Conservation (phyloP, 1,140 invertebrate genomes). For the Globodera rostochiensis region DNA sequence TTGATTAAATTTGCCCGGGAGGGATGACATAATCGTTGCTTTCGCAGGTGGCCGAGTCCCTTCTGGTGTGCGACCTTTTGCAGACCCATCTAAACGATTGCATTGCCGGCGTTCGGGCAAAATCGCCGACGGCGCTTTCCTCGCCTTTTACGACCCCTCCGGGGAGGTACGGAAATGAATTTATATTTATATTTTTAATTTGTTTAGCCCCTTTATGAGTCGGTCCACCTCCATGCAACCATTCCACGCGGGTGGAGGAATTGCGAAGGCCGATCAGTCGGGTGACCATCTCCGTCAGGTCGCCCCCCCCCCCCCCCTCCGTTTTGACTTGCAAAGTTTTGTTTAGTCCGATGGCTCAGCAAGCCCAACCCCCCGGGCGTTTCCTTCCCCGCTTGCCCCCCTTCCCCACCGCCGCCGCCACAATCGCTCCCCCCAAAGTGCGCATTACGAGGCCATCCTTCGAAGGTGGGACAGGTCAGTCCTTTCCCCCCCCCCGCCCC, state of each 20-base stretch:
- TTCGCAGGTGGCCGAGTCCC: constrained; percentile 38
- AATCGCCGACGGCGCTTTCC: constrained; percentile 44
- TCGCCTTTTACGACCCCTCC: constrained; percentile 39
- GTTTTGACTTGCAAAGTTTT: neutral
- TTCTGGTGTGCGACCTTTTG: constrained; percentile 50
- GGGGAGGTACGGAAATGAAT: neutral
- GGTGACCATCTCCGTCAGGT: constrained; percentile 24
- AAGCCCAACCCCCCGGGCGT: neutral
- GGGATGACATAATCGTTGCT: neutral
- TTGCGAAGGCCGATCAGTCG: constrained; percentile 14
- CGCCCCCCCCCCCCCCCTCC: neutral
- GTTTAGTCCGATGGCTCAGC: constrained; percentile 25
- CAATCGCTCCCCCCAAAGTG: constrained; percentile 10
- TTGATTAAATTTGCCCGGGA: too few relatives aligned
- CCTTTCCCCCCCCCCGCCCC: neutral
- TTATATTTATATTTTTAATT: neutral
- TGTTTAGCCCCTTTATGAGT: constrained; percentile 29
- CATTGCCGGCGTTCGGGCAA: constrained; percentile 42
- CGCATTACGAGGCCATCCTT: constrained; percentile 6
- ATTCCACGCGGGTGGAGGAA: neutral
- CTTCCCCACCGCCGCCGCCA: neutral
- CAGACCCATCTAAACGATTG: constrained; percentile 41
- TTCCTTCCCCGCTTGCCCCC: too few relatives aligned
- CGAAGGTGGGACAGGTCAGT: neutral
- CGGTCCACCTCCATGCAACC: constrained; percentile 26